These are phyloP conservation scores for Rhogogaster chlorosoma DNA, from an alignment of 2,888 invertebrate genomes.

Conservation along the genomic window DNA sequence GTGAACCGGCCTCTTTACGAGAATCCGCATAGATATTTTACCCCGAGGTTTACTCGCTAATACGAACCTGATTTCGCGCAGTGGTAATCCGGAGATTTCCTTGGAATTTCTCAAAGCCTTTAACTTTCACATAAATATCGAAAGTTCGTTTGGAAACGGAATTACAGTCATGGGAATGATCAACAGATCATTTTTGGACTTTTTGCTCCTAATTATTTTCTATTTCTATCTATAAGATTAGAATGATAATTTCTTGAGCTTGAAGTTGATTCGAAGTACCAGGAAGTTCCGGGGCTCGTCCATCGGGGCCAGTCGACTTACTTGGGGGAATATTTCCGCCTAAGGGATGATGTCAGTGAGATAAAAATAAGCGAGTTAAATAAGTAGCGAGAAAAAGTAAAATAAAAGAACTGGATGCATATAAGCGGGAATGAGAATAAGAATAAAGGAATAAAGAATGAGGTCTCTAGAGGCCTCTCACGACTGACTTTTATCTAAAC, in stretches of 20 bases:
- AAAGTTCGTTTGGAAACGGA: neutral
- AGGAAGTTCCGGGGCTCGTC: neutral
- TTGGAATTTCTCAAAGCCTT: neutral
- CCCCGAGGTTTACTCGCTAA: constrained; percentile 11
- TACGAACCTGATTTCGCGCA: constrained; percentile 10
- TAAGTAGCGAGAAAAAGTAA: neutral
- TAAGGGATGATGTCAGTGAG: neutral
- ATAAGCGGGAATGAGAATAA: neutral
- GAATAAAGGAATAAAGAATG: neutral
- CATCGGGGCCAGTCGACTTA: neutral
- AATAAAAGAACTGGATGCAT: neutral
- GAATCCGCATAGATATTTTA: constrained; percentile 36
- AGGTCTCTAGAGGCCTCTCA: neutral
- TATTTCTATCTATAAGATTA: too few species aligned
- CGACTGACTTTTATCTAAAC: constrained; percentile 38
- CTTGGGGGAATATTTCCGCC: neutral
- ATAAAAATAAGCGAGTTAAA: neutral
- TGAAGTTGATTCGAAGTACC: neutral
- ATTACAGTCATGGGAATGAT: neutral
- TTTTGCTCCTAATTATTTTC: too few species aligned
- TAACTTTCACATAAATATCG: neutral
- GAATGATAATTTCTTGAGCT: neutral
- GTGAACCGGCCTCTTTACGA: constrained; percentile 20
- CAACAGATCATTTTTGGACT: too few species aligned
- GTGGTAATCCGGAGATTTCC: constrained; percentile 5